Conservation (phyloP, 1,140 invertebrate genomes). For the Orussus abietinus region DNA sequence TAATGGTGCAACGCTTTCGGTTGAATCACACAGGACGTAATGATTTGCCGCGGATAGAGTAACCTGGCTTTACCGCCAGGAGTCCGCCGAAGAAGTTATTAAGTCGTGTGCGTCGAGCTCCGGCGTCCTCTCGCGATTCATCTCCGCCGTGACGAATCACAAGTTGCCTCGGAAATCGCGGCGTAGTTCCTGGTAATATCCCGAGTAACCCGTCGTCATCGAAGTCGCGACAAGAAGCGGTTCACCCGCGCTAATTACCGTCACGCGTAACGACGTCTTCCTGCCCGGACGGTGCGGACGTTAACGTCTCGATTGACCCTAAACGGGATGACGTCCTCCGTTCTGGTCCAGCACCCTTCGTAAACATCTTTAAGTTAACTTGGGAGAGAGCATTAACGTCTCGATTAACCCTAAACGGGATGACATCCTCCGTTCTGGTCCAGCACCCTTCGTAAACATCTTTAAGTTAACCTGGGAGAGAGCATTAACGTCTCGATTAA, state of each 20-base stretch:
- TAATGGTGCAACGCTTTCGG: neutral
- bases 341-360: too few species aligned
- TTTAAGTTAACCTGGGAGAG: too few species aligned
- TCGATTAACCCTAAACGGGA: too few species aligned
- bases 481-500: too few species aligned
- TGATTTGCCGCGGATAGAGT: constrained; percentile 2
- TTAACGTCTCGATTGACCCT: too few species aligned
- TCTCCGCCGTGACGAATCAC: constrained; percentile 12
- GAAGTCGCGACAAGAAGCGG: constrained; percentile 9
- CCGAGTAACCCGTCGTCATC: constrained; percentile 7
- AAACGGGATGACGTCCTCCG: too few species aligned
- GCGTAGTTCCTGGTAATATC: constrained; percentile 15
- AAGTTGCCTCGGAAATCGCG: constrained; percentile 12
- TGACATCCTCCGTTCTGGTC: too few species aligned
- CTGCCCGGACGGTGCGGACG: constrained; percentile 11
- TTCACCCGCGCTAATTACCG: constrained; percentile 13
- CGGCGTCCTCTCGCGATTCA: constrained; percentile 8
- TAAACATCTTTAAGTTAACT: too few species aligned
- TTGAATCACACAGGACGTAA: neutral
- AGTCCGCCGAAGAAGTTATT: constrained; percentile 1
- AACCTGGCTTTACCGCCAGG: neutral
- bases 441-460: too few species aligned
- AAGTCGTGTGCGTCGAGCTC: neutral
- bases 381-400: too few species aligned
- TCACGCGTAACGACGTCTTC: constrained; percentile 5